A percentile compares a stretch with the other conserved stretches of the same genome.
Conservation (phyloP, 2,113 vertebrate species). For the Phodopus roborovskii region DNA sequence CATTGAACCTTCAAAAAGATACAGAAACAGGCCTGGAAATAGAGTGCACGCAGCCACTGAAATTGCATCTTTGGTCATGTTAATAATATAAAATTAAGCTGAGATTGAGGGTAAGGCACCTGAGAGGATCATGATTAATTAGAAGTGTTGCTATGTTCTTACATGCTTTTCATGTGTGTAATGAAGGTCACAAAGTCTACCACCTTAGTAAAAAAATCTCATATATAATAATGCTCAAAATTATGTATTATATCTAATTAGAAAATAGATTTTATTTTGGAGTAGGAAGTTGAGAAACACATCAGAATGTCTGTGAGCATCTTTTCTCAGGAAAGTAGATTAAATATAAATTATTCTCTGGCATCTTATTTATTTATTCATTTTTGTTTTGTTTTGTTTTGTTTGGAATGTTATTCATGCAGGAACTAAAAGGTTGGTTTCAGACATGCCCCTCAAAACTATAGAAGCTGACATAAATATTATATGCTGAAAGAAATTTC, state of each 20-base stretch:
- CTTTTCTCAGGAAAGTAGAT: background rate
- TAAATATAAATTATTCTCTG: background rate
- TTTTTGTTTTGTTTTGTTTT: background rate
- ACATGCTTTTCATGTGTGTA: background rate
- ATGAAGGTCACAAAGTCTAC: conserved; percentile 26
- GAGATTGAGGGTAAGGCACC: background rate
- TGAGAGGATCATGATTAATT: background rate
- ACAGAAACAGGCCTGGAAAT: background rate
- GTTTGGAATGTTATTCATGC: background rate
- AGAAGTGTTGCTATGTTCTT: background rate
- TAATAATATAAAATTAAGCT: background rate
- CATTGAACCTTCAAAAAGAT: background rate
- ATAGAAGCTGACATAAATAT: conserved; percentile 42
- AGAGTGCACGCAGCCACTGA: background rate
- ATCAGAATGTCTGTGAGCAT: background rate
- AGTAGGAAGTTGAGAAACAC: background rate
- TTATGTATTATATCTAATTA: conserved; percentile 35
- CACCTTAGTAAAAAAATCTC: background rate
- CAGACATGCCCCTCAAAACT: background rate
- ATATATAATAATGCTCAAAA: background rate
- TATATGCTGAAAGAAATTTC: conserved; percentile 12
- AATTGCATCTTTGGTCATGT: background rate
- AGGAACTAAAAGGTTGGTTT: background rate
- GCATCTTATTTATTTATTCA: background rate
- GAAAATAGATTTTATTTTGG: background rate